phyloP scores from a whole-genome alignment of 2,888 invertebrate species.

The Junonia oenone region DNA sequence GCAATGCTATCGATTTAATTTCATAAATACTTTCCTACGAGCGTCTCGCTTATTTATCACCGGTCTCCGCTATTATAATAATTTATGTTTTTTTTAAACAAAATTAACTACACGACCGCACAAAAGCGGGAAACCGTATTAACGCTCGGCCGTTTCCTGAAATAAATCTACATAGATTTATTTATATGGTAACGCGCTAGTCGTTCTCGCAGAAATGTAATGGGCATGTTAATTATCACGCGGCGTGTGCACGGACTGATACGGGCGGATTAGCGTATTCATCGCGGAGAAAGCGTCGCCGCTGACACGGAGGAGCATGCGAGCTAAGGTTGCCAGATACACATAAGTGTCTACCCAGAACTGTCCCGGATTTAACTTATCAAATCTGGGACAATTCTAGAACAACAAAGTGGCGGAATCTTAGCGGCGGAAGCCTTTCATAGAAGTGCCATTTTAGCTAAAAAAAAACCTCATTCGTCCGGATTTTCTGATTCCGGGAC shows the following conservation, averaged over 20 bases:
- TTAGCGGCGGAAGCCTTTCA: too few species aligned
- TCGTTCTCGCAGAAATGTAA: slow-evolving; percentile 3
- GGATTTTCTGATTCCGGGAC: too few species aligned
- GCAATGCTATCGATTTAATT: slow-evolving; percentile 6
- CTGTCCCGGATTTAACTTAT: too few species aligned
- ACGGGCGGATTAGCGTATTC: slow-evolving; percentile 26
- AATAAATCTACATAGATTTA: slow-evolving; percentile 6
- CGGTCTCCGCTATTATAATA: neutral
- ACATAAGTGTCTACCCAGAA: too few species aligned
- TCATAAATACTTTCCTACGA: neutral
- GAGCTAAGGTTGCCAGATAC: too few species aligned
- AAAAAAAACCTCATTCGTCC: too few species aligned
- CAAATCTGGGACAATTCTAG: too few species aligned
- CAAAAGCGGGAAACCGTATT: neutral
- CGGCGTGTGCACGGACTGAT: slow-evolving; percentile 8
- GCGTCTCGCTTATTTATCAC: neutral
- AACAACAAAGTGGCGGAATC: too few species aligned
- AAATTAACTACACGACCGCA: neutral
- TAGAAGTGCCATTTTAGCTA: too few species aligned
- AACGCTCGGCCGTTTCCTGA: slow-evolving; percentile 1
- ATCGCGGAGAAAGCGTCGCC: slow-evolving; percentile 23
- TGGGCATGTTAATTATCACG: slow-evolving; percentile 7
- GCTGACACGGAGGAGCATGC: slow-evolving; percentile 7
- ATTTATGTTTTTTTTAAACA: neutral
- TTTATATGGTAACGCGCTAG: neutral